A percentile compares a stretch with the other conserved stretches of the same genome.
Conservation (phyloP, 2,113 vertebrate species). For the Petromus typicus region DNA sequence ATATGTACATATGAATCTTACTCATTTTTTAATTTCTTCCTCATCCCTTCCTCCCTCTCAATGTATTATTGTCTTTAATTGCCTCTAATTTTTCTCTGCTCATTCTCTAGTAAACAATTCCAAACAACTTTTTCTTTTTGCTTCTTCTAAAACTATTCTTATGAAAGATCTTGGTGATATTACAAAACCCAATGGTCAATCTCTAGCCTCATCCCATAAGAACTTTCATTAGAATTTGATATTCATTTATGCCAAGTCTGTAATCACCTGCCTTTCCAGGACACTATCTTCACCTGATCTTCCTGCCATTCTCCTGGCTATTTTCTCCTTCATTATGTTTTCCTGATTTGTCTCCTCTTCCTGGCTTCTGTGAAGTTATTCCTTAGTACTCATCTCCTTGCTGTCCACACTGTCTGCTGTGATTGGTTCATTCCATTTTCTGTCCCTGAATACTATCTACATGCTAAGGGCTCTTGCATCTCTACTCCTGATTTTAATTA, state of each 20-base stretch:
- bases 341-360: background rate
- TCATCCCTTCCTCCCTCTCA: background rate
- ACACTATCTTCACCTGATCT: background rate
- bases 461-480: background rate
- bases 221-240: background rate
- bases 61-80: no score
- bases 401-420: background rate
- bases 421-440: background rate
- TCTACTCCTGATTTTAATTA: no score
- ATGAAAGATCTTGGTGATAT: background rate
- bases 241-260: background rate
- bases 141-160: background rate
- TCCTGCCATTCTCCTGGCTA: background rate
- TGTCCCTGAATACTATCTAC: background rate
- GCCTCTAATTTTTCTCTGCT: background rate
- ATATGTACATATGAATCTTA: background rate
- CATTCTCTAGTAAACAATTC: conserved; percentile 4
- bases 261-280: background rate
- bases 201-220: background rate
- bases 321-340: background rate
- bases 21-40: background rate
- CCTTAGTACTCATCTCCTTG: background rate
- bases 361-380: background rate
- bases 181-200: background rate
- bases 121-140: background rate